phyloP scores from a whole-genome alignment of 2,797 vertebrate genomes.

The Silurus aristotelis region DNA sequence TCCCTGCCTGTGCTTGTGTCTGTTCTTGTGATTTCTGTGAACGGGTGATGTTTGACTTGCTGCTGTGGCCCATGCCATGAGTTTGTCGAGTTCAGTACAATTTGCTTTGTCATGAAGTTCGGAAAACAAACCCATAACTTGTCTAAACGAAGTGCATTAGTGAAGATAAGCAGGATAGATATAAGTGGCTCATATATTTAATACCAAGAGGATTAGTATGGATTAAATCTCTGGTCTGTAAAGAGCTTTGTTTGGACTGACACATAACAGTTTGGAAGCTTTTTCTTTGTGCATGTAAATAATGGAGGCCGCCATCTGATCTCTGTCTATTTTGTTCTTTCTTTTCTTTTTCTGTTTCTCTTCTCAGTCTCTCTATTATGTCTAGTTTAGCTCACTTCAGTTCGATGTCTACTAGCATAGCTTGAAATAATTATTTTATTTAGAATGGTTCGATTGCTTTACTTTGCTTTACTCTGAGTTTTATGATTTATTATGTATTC shows the following conservation, averaged over 20 bases:
- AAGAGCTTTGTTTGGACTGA: not conserved
- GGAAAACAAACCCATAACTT: not conserved
- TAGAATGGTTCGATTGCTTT: not conserved
- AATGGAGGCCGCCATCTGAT: not conserved
- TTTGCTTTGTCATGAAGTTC: not conserved
- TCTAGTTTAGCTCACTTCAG: not conserved
- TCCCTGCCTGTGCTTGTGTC: not conserved
- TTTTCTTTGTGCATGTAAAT: not conserved
- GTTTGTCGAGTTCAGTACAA: not conserved
- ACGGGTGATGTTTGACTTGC: not conserved
- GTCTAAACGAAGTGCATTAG: constrained; percentile 1
- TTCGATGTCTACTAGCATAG: not conserved
- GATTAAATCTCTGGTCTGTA: not conserved
- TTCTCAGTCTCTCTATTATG: not conserved
- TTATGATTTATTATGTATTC: not conserved
- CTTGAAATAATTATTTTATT: not conserved
- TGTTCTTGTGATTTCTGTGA: not conserved
- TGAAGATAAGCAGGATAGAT: not conserved
- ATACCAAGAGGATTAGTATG: constrained; percentile 1
- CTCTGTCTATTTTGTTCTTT: not conserved
- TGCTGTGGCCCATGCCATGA: not conserved
- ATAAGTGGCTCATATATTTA: not conserved
- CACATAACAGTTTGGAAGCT: not conserved
- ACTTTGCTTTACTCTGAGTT: not conserved
- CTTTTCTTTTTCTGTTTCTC: not conserved